Conservation (phyloP, 2,888 invertebrate species). For the Lycophotia porphyrea region DNA sequence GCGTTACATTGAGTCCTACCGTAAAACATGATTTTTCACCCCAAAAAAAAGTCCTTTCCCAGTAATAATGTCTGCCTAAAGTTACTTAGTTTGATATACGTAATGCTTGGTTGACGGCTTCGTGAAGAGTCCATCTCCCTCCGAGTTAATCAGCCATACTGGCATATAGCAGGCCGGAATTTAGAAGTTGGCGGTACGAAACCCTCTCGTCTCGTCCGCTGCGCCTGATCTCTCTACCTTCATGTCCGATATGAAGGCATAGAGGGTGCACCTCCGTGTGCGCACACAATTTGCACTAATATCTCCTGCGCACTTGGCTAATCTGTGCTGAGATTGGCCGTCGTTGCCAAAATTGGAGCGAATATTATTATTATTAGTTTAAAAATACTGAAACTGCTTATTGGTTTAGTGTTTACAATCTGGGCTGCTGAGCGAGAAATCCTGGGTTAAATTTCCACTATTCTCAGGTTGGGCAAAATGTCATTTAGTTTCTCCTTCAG, state of each 20-base stretch:
- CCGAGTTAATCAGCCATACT: too few species aligned
- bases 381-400: neutral
- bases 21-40: too few species aligned
- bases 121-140: too few species aligned
- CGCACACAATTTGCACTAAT: neutral
- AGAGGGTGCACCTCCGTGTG: neutral
- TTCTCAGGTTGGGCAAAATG: neutral
- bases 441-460: neutral
- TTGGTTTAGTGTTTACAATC: too few species aligned
- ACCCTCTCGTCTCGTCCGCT: neutral
- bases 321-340: neutral
- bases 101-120: too few species aligned
- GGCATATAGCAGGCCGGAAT: neutral
- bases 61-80: too few species aligned
- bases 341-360: neutral
- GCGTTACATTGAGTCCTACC: too few species aligned
- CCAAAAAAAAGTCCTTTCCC: too few species aligned
- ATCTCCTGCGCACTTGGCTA: neutral
- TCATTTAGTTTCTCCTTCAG: neutral
- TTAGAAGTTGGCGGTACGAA: neutral
- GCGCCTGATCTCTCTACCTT: neutral
- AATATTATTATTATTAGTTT: neutral
- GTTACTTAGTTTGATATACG: too few species aligned
- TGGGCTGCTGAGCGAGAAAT: too few species aligned
- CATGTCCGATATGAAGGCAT: neutral